phyloP scores from a whole-genome alignment of 2,797 vertebrate species.

The Lithobates pipiens region DNA sequence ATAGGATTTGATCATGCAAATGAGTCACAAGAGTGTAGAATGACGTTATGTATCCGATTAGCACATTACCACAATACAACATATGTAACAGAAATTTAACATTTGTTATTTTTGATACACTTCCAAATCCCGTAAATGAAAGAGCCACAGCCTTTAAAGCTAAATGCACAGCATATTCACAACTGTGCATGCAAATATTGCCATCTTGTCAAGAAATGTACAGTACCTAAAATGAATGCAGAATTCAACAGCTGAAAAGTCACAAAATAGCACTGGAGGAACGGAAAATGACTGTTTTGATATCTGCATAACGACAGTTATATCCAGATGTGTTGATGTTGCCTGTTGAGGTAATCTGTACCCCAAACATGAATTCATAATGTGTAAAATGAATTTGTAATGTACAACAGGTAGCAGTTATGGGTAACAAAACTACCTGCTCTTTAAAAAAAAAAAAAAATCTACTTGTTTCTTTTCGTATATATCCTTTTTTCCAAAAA shows the following conservation, averaged over 20 bases:
- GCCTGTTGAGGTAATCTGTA: not conserved
- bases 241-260: not conserved
- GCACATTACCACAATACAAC: not conserved
- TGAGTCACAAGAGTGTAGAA: not conserved
- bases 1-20: not conserved
- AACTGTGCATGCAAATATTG: not conserved
- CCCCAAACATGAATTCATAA: not conserved
- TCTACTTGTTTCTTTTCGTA: not conserved
- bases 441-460: not conserved
- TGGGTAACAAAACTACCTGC: not conserved
- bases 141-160: not conserved
- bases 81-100: not conserved
- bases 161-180: constrained; percentile 10
- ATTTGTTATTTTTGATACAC: constrained; percentile 1
- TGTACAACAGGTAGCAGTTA: not conserved
- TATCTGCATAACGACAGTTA: not conserved
- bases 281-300: not conserved
- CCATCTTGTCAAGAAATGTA: not conserved
- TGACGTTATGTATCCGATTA: constrained; percentile 16
- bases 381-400: not conserved
- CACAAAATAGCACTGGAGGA: not conserved
- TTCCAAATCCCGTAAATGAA: not conserved
- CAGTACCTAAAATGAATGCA: not conserved
- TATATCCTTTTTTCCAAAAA: not conserved
- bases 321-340: not conserved